These are phyloP conservation scores for Adoxophyes honmai DNA, from an alignment of 1,140 invertebrate species.

Conservation along the genomic window DNA sequence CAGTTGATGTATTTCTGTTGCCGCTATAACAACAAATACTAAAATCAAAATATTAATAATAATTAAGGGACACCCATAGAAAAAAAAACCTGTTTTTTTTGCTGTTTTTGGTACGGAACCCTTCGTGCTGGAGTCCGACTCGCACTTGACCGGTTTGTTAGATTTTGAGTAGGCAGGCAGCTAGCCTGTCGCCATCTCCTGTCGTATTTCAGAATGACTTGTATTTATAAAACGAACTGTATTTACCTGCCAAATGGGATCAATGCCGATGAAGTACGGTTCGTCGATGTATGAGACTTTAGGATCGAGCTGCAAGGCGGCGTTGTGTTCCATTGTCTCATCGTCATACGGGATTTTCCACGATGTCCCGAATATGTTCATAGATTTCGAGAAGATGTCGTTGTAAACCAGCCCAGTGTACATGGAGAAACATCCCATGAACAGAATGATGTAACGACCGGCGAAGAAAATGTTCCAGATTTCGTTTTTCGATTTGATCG, in stretches of 20 bases:
- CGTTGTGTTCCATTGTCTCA: conserved; percentile 66
- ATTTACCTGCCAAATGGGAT: conserved; percentile 91
- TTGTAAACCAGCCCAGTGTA: conserved; percentile 99
- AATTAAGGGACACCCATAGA: too few species aligned
- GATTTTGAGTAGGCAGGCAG: too few species aligned
- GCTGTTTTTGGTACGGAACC: too few species aligned
- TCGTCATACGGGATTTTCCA: conserved; percentile 84
- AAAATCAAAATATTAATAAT: too few species aligned
- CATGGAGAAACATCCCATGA: conserved; percentile 98
- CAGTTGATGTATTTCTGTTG: too few species aligned
- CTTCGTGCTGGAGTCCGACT: too few species aligned
- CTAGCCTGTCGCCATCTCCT: too few species aligned
- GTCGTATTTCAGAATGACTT: too few species aligned
- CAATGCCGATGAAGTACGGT: conserved; percentile 90
- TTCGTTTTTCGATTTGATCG: conserved; percentile 84
- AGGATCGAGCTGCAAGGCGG: conserved; percentile 83
- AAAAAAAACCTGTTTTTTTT: too few species aligned
- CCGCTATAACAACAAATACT: too few species aligned
- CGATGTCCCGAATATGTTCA: conserved; percentile 94
- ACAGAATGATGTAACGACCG: conserved; percentile 97
- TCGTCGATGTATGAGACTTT: conserved; percentile 72
- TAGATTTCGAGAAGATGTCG: conserved; percentile 96
- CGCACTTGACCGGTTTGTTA: too few species aligned
- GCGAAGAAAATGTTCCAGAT: conserved; percentile 99
- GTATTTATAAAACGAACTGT: too few species aligned